These are phyloP conservation scores for Dysmachus trigonus DNA, from an alignment of 2,888 invertebrate genomes.

Conservation along the genomic window DNA sequence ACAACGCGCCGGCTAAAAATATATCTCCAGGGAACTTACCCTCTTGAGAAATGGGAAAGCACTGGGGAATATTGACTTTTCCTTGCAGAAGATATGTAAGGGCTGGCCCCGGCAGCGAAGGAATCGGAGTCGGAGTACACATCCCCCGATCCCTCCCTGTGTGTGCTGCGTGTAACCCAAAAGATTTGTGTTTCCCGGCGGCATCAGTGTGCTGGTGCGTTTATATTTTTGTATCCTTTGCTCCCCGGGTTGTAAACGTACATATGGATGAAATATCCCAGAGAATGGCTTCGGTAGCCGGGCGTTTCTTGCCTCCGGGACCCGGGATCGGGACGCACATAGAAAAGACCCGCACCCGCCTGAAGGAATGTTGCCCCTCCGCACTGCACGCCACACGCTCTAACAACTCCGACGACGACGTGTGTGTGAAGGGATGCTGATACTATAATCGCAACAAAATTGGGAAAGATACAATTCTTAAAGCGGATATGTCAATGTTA, in stretches of 20 bases:
- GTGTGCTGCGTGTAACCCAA: constrained; percentile 45
- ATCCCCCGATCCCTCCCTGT: constrained; percentile 30
- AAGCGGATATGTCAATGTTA: constrained; percentile 48
- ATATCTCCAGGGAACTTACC: constrained; percentile 55
- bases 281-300: constrained; percentile 21
- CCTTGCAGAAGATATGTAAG: constrained; percentile 48
- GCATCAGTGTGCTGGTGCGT: constrained; percentile 41
- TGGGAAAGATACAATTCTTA: constrained; percentile 48
- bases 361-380: neutral
- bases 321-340: too few species aligned
- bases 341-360: neutral
- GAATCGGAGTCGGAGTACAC: constrained; percentile 24
- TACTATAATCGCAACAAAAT: constrained; percentile 47
- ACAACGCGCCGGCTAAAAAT: constrained; percentile 19
- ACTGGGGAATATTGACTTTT: constrained; percentile 53
- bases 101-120: neutral
- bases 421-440: constrained; percentile 43
- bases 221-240: constrained; percentile 41
- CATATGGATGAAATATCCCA: constrained; percentile 32
- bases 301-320: neutral
- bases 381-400: neutral
- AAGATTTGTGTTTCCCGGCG: constrained; percentile 49
- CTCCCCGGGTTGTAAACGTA: constrained; percentile 1
- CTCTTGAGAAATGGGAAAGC: constrained; percentile 55
- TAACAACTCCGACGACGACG: too few species aligned